phyloP scores from a whole-genome alignment of 1,140 invertebrate species.

The Neomicropteryx cornuta region DNA sequence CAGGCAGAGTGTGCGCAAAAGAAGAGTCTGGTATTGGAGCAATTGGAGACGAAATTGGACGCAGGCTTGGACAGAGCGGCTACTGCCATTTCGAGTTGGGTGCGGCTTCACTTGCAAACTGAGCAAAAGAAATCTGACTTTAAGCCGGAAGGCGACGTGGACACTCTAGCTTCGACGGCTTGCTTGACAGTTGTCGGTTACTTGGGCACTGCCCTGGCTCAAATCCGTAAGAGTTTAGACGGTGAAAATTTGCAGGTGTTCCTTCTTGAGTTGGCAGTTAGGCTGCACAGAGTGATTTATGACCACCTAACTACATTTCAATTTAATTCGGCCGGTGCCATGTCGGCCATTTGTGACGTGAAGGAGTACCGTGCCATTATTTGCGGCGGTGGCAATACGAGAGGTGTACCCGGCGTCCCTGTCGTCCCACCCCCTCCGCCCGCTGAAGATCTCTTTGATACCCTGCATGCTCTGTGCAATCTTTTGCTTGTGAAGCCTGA shows the following conservation, averaged over 20 bases:
- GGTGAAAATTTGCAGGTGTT: conserved; percentile 86
- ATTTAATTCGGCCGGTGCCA: conserved; percentile 91
- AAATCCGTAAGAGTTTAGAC: conserved; percentile 78
- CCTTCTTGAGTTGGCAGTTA: conserved; percentile 77
- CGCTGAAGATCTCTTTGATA: conserved; percentile 83
- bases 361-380: conserved; percentile 75
- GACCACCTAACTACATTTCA: conserved; percentile 92
- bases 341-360: conserved; percentile 96
- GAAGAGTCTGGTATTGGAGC: conserved; percentile 76
- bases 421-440: conserved; percentile 59
- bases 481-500: conserved; percentile 90
- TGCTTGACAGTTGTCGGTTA: conserved; percentile 82
- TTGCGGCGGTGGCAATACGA: conserved; percentile 31
- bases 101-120: conserved; percentile 78
- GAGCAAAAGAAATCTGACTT: conserved; percentile 97
- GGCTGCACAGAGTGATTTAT: conserved; percentile 89
- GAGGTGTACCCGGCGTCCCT: conserved; percentile 59
- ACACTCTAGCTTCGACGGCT: conserved; percentile 67
- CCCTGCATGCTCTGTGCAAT: conserved; percentile 91
- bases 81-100: conserved; percentile 82
- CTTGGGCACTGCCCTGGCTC: conserved; percentile 62
- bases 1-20: conserved; percentile 80
- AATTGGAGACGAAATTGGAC: conserved; percentile 87
- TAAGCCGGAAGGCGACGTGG: conserved; percentile 80
- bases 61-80: conserved; percentile 81